phyloP scores from a whole-genome alignment of 1,140 invertebrate species.

The Oncopodura yosiiana region DNA sequence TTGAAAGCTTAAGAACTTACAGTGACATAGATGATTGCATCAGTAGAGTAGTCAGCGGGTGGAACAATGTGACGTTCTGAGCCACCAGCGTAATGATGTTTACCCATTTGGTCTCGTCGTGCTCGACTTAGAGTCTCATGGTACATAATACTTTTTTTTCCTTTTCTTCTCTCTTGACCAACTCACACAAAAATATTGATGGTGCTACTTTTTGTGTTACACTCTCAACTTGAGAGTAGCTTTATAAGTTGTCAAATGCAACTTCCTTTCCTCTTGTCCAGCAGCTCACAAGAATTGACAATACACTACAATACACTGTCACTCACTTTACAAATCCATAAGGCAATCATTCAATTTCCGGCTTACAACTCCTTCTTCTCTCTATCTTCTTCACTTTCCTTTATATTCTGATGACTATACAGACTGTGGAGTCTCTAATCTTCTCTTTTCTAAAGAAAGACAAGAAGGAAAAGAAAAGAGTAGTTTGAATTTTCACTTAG shows the following conservation, averaged over 20 bases:
- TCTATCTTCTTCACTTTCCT: background rate
- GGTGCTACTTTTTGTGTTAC: no score
- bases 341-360: slow-evolving; percentile 9
- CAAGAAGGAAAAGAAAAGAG: no score
- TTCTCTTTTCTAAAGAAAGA: no score
- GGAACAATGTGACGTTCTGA: slow-evolving; percentile 26
- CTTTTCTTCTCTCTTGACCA: no score
- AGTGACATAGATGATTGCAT: slow-evolving; percentile 39
- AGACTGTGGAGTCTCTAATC: no score
- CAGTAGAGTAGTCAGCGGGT: slow-evolving; percentile 36
- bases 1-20: slow-evolving; percentile 28
- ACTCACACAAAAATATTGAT: no score
- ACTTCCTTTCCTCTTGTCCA: slow-evolving; percentile 7
- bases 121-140: slow-evolving; percentile 23
- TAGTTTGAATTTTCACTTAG: no score
- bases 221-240: no score
- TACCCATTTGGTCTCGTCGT: slow-evolving; percentile 21
- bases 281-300: no score
- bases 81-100: slow-evolving; percentile 24
- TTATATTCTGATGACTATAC: no score
- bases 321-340: background rate
- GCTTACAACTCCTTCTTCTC: background rate
- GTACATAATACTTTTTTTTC: slow-evolving; percentile 12
- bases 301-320: no score
- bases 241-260: slow-evolving; percentile 12